Evolutionary conservation across 64 coral and sea anemone genomes (phyloP).

Genomic region (Hydrozoanthus tunicans): DNA sequence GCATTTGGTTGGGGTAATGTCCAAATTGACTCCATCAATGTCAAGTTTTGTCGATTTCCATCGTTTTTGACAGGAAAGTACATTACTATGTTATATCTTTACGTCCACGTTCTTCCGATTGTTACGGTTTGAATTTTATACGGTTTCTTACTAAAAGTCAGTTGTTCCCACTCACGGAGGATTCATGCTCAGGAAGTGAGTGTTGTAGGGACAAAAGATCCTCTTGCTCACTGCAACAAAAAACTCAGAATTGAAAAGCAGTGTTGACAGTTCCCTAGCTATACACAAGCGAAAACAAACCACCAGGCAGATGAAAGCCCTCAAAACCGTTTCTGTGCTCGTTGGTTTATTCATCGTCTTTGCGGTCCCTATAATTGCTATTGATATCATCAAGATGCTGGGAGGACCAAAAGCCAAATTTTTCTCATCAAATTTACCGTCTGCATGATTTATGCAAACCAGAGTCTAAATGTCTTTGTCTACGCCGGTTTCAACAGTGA

Average conservation of each 20-base stretch:
- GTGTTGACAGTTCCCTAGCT: background rate
- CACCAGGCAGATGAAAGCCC: slow-evolving; percentile 65
- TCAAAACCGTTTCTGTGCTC: slow-evolving; percentile 65
- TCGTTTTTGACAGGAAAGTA: slow-evolving; percentile 64
- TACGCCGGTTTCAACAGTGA: slow-evolving; percentile 87
- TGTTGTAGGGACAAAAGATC: background rate
- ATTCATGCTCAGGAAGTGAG: slow-evolving; percentile 62
- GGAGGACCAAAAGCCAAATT: slow-evolving; percentile 29
- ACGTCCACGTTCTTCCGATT: slow-evolving; percentile 75
- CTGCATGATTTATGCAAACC: slow-evolving; percentile 88
- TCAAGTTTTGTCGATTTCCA: slow-evolving; percentile 66
- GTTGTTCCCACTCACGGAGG: slow-evolving; percentile 48
- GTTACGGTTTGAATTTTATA: slow-evolving; percentile 58
- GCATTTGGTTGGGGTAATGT: slow-evolving; percentile 44
- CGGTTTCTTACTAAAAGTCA: slow-evolving; percentile 67
- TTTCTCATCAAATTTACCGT: slow-evolving; percentile 60
- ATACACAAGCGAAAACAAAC: slow-evolving; percentile 13
- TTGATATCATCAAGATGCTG: slow-evolving; percentile 79
- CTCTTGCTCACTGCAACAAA: background rate
- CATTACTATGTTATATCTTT: slow-evolving; percentile 61
- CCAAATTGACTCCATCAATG: background rate
- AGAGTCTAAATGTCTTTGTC: slow-evolving; percentile 88
- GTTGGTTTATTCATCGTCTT: slow-evolving; percentile 87
- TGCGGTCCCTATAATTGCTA: slow-evolving; percentile 69
- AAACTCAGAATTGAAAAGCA: background rate